Evolutionary conservation across 2,113 vertebrate species (phyloP).

Genomic region (Jaculus jaculus): DNA sequence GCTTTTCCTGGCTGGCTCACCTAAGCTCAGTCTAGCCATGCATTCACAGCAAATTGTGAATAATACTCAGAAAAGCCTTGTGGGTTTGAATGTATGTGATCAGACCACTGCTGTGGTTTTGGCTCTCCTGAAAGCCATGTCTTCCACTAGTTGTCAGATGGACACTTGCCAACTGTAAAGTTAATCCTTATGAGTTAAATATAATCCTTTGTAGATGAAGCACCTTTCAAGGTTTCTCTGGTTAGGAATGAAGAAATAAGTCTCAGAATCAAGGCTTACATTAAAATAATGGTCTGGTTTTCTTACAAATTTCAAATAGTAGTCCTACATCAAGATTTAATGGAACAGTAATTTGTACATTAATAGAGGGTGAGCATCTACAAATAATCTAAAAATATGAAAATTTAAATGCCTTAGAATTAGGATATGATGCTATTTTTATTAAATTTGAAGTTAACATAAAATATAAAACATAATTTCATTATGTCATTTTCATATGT

Average conservation of each 20-base stretch:
- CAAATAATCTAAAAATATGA: background rate
- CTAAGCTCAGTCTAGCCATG: slow-evolving; percentile 69
- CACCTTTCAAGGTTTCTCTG: background rate
- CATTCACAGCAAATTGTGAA: slow-evolving; percentile 53
- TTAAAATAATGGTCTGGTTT: background rate
- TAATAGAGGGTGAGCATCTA: background rate
- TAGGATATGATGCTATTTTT: background rate
- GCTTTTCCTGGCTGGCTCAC: slow-evolving; percentile 47
- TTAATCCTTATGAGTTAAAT: slow-evolving; percentile 27
- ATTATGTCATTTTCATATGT: background rate
- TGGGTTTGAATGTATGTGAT: slow-evolving; percentile 54
- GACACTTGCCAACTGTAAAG: slow-evolving; percentile 49
- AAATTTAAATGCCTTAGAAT: background rate
- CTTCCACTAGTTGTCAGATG: slow-evolving; percentile 41
- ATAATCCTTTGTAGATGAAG: slow-evolving; percentile 47
- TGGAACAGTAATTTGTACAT: background rate
- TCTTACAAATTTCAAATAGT: background rate
- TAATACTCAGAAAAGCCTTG: slow-evolving; percentile 59
- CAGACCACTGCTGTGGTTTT: slow-evolving; percentile 49
- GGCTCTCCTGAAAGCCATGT: slow-evolving; percentile 20
- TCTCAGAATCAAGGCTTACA: slow-evolving; percentile 1
- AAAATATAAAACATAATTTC: background rate
- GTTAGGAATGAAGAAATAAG: slow-evolving; percentile 5
- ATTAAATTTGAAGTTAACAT: background rate
- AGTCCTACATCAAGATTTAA: no score